Evolutionary conservation across 2,113 vertebrate species (phyloP), one percentile per base, ranked within the genome.

Genomic region (Passer montanus): DNA sequence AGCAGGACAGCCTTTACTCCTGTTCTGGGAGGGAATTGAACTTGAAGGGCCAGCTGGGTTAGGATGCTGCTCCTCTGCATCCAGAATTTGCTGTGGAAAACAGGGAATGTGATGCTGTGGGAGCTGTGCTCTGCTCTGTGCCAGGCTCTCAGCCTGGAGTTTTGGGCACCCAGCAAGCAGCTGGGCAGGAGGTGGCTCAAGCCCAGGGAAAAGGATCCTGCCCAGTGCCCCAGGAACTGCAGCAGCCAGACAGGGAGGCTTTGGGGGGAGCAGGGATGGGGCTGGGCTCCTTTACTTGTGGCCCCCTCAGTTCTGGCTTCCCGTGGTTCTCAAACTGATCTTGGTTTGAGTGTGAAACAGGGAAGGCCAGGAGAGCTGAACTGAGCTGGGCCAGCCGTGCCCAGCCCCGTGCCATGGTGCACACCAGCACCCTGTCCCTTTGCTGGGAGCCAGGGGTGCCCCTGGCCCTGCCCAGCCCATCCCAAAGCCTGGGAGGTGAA

Each of bases 261-360:
- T 16, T 13, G 44, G 55, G 58, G 3, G 14, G 31, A 26, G 22
- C 11, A 24, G 26, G 70, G 21, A 5, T 27, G 49, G 44, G 16
- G 43, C 4, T 2, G 10, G 5, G 13, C 27, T 62, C 20, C 23
- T 89, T 60, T 30, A n/a, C 7, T 19, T 24, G 6, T 5, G 6
- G 39, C 26, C 12, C 20, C 44, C 15, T 49, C 11, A 1, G 17
- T 43, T 84, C 28, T 44, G 11, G 27, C 13, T 53, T 13, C 3
- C 7, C 0, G 0, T 6, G 4, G 46, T 76, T 78, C 21, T 33
- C 39, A 12, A 8, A 28, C 4, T 7, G 0, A 22, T 33, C 7
- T 26, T 10, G 1, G 12, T 3, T 16, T 27, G 22, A 20, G 55
- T 1, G 26, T 3, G 9, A 11, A 30, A 27, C 6, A 14, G 53